Evolutionary conservation across 2,797 vertebrate species (phyloP), one percentile per base, ranked within the genome.

Genomic region (Glyptemys insculpta): DNA sequence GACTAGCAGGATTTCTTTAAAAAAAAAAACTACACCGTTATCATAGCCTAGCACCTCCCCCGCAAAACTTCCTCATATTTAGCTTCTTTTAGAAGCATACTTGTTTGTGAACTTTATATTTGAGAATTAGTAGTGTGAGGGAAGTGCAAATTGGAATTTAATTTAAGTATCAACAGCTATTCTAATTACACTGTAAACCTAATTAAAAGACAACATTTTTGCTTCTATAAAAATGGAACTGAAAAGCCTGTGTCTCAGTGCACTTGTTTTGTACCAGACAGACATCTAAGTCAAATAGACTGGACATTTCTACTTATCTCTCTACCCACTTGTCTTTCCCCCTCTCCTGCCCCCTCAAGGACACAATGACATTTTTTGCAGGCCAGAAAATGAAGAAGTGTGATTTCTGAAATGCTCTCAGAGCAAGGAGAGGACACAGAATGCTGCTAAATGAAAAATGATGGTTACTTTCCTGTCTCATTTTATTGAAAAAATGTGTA

Each of bases 361-460:
- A 88, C 91, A 94, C 6, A 15, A 62, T 84, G 79, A 56, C 88
- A 94, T 93, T 97, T 94, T 94, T 88, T 29, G 92, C 95, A 94
- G 62, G 81, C 86, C 68, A 94, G 16, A 72, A 72, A 72, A 72
- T 85, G 23, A 62, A 2, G 31, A 49, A 91, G 78, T 9, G 15
- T 47, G 62, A 91, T 92, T 93, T 89, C 94, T 53, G 16, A 93
- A 78, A 92, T 88, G 19, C 53, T 85, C 65, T 82, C 53, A 78
- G 72, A 96, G 79, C 34, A 88, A 88, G 2, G 21, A 49, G 12
- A 86, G 9, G 23, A 88, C 37, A 91, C 6, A 83, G 0, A 56
- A 88, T 49, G 12, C 56, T 76, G 57, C 44, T 79, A 90, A 83
- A 31, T 44, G 37, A 94, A 96, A 76, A 78, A 85, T 79, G 93